These are phyloP conservation scores for Euplexia lucipara DNA, from an alignment of 2,888 invertebrate genomes.

Conservation along the genomic window DNA sequence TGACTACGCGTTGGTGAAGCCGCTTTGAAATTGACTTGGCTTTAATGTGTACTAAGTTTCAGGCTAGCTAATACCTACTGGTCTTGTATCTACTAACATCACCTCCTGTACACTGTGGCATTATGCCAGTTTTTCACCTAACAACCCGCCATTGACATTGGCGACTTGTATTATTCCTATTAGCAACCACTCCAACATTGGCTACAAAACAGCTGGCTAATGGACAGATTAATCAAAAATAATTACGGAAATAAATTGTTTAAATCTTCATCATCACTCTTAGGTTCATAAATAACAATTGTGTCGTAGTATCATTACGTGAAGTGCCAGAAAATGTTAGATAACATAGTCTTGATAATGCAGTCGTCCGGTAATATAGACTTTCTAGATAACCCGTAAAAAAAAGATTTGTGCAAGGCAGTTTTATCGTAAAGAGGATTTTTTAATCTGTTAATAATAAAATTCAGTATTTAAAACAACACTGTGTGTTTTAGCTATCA, in stretches of 20 bases:
- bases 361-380: neutral
- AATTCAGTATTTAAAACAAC: neutral
- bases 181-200: constrained; percentile 44
- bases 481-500: too few species aligned
- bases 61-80: too few species aligned
- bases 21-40: too few species aligned
- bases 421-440: neutral
- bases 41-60: too few species aligned
- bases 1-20: too few species aligned
- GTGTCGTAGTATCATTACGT: neutral
- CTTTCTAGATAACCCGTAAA: neutral
- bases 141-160: constrained; percentile 47
- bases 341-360: constrained; percentile 24
- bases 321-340: constrained; percentile 23
- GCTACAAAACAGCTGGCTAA: constrained; percentile 43
- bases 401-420: neutral
- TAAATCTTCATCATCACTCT: constrained; percentile 11
- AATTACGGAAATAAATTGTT: constrained; percentile 44
- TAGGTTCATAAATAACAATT: constrained; percentile 6
- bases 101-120: constrained; percentile 26
- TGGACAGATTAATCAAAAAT: constrained; percentile 32
- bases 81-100: too few species aligned
- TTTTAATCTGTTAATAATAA: neutral
- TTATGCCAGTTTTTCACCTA: constrained; percentile 17
- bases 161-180: constrained; percentile 24